Conservation (phyloP, 2,797 vertebrate species). For the Australoheros facetus region DNA sequence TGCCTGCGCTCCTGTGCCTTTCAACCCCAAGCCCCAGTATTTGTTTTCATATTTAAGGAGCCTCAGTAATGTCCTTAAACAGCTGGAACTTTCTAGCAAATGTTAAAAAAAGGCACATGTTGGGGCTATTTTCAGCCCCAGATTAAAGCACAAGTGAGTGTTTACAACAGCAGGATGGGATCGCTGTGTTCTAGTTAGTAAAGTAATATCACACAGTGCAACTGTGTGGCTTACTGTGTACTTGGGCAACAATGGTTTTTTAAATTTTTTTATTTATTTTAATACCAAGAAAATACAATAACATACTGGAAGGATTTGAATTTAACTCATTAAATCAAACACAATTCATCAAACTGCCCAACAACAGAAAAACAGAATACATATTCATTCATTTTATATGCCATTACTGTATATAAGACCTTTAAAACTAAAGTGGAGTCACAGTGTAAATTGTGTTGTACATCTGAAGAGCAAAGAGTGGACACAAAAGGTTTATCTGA, state of each 20-base stretch:
- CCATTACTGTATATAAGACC: background rate
- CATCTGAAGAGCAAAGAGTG: slow-evolving; percentile 16
- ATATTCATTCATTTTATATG: background rate
- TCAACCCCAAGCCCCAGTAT: background rate
- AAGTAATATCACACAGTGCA: background rate
- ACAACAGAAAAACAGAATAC: background rate
- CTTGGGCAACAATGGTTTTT: background rate
- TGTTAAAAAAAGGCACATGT: background rate
- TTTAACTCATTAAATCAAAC: background rate
- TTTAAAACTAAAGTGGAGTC: background rate
- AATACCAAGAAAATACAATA: background rate
- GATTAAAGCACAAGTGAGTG: background rate
- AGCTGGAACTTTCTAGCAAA: background rate
- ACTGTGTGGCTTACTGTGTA: background rate
- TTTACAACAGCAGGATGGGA: background rate
- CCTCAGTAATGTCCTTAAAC: background rate
- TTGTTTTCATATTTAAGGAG: background rate
- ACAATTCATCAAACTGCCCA: background rate
- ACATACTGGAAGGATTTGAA: background rate
- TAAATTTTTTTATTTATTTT: background rate
- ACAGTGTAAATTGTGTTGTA: slow-evolving; percentile 11
- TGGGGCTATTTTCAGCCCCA: background rate
- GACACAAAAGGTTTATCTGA: slow-evolving; percentile 24
- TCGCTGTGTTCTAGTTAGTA: background rate
- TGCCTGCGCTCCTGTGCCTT: background rate